Percentiles rank a stretch among this genome's conserved stretches.
Evolutionary conservation across 2,797 vertebrate genomes (phyloP).

Genomic region (Acanthurus leucopareius): DNA sequence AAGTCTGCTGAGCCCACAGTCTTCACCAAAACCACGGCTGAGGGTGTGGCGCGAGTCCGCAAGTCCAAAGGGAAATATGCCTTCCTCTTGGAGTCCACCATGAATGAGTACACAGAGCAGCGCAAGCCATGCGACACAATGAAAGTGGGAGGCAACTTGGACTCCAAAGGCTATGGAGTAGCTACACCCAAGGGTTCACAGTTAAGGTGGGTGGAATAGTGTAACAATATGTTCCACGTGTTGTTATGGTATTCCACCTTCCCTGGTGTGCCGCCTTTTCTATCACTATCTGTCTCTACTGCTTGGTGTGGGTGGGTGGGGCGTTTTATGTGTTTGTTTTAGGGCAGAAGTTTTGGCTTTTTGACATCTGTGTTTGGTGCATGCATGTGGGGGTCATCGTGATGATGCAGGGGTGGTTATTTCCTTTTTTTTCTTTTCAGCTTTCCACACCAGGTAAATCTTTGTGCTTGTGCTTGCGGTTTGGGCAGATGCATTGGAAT

Average conservation of each 20-base stretch:
- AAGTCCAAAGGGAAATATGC: conserved; percentile 98
- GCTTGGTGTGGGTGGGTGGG: conserved; percentile 51
- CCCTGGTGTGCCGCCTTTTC: conserved; percentile 92
- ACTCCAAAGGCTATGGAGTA: conserved; percentile 98
- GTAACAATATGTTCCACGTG: conserved; percentile 96
- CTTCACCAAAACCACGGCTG: conserved; percentile 95
- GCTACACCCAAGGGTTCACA: conserved; percentile 98
- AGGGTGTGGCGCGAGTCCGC: conserved; percentile 94
- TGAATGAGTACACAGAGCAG: conserved; percentile 98
- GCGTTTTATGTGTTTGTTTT: conserved; percentile 26
- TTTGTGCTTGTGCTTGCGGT: conserved; percentile 62
- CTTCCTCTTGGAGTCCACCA: conserved; percentile 97
- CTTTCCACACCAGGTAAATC: conserved; percentile 86
- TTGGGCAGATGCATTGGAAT: conserved; percentile 43
- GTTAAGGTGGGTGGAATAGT: conserved; percentile 99
- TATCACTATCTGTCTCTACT: conserved; percentile 71
- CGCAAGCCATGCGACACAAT: conserved; percentile 97
- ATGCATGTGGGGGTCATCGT: conserved; percentile 51
- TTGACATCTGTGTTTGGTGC: conserved; percentile 61
- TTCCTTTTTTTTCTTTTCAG: conserved; percentile 80
- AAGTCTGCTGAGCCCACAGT: conserved; percentile 95
- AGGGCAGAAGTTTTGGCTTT: conserved; percentile 48
- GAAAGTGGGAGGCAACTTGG: conserved; percentile 98
- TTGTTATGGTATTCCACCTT: conserved; percentile 99
- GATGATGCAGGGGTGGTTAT: conserved; percentile 47